Base-by-base conservation (phyloP, 1,140 invertebrate species). In the Schlechtendalia chinensis region DNA sequence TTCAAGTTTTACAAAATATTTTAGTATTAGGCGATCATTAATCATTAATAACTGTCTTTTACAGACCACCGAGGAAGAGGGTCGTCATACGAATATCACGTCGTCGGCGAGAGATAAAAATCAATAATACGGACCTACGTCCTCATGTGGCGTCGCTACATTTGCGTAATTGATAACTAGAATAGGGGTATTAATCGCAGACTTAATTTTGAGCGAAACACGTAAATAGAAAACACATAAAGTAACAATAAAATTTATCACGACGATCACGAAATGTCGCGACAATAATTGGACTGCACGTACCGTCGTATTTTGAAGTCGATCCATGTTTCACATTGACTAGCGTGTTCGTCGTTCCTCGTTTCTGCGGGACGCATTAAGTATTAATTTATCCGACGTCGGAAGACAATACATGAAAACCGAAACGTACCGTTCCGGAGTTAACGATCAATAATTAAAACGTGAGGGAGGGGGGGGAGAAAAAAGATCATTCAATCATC, bases 221-320 rank as follows among this genome's bases (percentile, higher is more conserved):
- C 22, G 56, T 59, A 12, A 11, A 27, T 24, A 12, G 4, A 59
- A 27, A 58, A 1, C 11, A 58, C 22, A 58, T 12, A 29, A 63
- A 5, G 8, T 63, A 61, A 63, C 19, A 63, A 63, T 2, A 29
- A 19, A 50, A 11, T 50, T n/a, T n/a, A n/a, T n/a, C n/a, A n/a
- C n/a, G 47, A 50, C 1, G 5, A 39, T 4, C 5, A 63, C 27
- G 17, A 59, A 58, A 58, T 4, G 10, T 12, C n/a, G 27, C 17
- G 29, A 63, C 29, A 50, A 50, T 59, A 59, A 24, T 59, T 14
- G 16, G 22, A 58, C 50, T 27, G 6, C 67, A 69, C 67, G 22
- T 69, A 69, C 67, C 67, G 45, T 69, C 17, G 47, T 22, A 50
- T 17, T 50, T 27, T 16, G 67, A 69, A 50, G 45, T 69, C 67